These are phyloP conservation scores for Synanthedon vespiformis DNA, from an alignment of 2,888 invertebrate species.

Conservation along the genomic window DNA sequence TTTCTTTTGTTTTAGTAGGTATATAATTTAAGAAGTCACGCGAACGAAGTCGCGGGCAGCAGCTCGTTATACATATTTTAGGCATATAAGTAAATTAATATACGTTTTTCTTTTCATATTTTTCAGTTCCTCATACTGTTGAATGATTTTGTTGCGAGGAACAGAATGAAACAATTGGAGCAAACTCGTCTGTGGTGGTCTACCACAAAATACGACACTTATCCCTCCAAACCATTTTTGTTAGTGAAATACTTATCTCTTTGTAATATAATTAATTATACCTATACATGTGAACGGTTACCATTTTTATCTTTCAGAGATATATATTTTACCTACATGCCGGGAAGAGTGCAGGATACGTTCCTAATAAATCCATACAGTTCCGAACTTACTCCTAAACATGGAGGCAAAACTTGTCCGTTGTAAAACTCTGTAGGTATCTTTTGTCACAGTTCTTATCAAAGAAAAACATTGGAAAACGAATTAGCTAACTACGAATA, in stretches of 20 bases:
- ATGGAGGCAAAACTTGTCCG: slow-evolving; percentile 48
- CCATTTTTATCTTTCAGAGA: slow-evolving; percentile 34
- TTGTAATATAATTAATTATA: background rate
- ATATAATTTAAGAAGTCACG: no score
- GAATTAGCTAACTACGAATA: background rate
- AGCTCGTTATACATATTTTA: background rate
- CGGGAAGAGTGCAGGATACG: slow-evolving; percentile 47
- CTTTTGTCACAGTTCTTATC: no score
- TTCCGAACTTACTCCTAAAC: slow-evolving; percentile 31
- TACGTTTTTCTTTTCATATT: background rate
- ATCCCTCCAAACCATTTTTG: slow-evolving; percentile 49
- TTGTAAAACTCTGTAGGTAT: slow-evolving; percentile 9
- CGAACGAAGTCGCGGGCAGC: no score
- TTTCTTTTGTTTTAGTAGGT: no score
- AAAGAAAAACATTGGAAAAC: no score
- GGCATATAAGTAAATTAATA: no score
- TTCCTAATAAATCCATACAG: slow-evolving; percentile 48
- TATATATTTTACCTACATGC: slow-evolving; percentile 54
- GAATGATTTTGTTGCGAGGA: slow-evolving; percentile 40
- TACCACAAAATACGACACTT: slow-evolving; percentile 47
- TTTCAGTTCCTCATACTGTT: slow-evolving; percentile 40
- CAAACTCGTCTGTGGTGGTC: slow-evolving; percentile 57
- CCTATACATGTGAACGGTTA: background rate
- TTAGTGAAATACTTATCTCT: slow-evolving; percentile 21
- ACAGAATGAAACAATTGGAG: slow-evolving; percentile 36